Evolutionary conservation across 2,113 vertebrate species (phyloP), one percentile per base, ranked within the genome.

Genomic region (Tonatia bakeri): DNA sequence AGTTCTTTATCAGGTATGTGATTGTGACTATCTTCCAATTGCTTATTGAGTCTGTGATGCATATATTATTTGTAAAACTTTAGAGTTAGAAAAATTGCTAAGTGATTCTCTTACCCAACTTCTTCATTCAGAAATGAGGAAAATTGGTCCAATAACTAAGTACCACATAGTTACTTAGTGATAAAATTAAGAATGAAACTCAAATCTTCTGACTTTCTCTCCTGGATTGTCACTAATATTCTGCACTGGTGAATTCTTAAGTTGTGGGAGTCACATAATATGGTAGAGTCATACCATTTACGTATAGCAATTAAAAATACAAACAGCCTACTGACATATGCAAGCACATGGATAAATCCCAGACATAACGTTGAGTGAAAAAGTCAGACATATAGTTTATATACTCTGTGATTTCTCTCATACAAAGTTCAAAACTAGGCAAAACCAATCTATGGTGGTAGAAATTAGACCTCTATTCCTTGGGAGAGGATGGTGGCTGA

Each of bases 151-250:
- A 90, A 13, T 77, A 50, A 76, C 45, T 50, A 50, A 77, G 75
- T 47, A n/a, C 36, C 14, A 88, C 28, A 7, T 45, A 13, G 12
- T 47, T 87, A n/a, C 13, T 75, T n/a, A 40, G 5, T 36, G 28
- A 28, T 56, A 76, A 86, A 67, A 47, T 56, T 86, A 94, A 93
- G 28, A 76, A 73, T 69, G 52, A 52, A 81, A 81, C 7, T 28
- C 50, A 83, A 70, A 31, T 84, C 16, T 95, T 95, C 80, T 87
- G 50, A 69, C 40, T 26, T 94, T 93, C 91, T 73, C 28, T 94
- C n/a, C 33, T 77, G 9, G 12, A 6, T 10, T 31, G 0, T 87
- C 81, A 22, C 85, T 92, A 92, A 90, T 85, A 87, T 19, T 80
- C 54, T 94, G 4, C 22, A 77, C 28, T 76, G 7, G 38, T 43